Percentiles rank a stretch among this genome's conserved stretches.
These are phyloP conservation scores for Epinotia bilunana DNA, from an alignment of 2,888 invertebrate genomes.

Conservation along the genomic window DNA sequence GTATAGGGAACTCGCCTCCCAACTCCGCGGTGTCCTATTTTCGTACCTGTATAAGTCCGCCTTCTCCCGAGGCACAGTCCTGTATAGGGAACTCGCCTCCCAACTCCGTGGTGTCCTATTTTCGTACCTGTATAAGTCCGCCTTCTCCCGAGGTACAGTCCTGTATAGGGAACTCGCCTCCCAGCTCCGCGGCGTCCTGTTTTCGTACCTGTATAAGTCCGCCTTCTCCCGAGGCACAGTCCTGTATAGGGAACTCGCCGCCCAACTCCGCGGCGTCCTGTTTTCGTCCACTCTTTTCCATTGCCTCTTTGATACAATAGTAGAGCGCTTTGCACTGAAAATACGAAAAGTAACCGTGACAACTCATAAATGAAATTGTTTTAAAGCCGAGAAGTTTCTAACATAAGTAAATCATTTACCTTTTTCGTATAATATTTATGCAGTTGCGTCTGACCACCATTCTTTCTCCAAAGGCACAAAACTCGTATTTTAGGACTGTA, in stretches of 20 bases:
- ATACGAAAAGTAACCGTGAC: conserved; percentile 35
- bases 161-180: no score
- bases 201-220: no score
- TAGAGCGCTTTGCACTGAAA: conserved; percentile 98
- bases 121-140: no score
- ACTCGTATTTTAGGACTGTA: conserved; percentile 99
- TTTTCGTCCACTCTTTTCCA: conserved; percentile 95
- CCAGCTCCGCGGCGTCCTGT: no score
- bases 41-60: no score
- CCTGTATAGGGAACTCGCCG: conserved; percentile 99
- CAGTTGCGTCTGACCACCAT: conserved; percentile 96
- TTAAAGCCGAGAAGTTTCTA: not conserved
- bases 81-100: no score
- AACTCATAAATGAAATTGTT: not conserved
- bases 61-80: no score
- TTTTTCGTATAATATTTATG: conserved; percentile 99
- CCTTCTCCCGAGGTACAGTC: no score
- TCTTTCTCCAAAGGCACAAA: conserved; percentile 98
- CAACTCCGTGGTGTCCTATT: no score
- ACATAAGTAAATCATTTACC: conserved; percentile 82
- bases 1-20: no score
- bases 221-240: conserved; percentile 98
- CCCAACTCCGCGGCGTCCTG: conserved; percentile 90
- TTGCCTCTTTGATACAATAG: conserved; percentile 99
- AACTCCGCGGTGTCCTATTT: no score